Percentiles rank a stretch among this genome's conserved stretches.
Evolutionary conservation across 2,888 invertebrate genomes (phyloP).

Genomic region (Parascotia fuliginaria): DNA sequence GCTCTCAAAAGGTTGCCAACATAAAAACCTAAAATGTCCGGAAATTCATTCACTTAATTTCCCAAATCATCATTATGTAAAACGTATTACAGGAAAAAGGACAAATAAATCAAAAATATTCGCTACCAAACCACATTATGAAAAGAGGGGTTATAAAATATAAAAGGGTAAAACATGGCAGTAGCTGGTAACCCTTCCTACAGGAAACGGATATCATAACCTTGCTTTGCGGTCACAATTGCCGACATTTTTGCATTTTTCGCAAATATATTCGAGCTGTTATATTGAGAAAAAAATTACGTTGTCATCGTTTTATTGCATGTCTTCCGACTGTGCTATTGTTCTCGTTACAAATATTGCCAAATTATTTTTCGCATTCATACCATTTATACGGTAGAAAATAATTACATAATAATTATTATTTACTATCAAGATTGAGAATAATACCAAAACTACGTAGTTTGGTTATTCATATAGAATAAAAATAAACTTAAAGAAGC

Average conservation of each 20-base stretch:
- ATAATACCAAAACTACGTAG: too few species aligned
- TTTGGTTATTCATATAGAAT: too few species aligned
- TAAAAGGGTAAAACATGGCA: constrained; percentile 58
- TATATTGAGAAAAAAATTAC: constrained; percentile 19
- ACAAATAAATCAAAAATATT: constrained; percentile 46
- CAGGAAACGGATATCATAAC: constrained; percentile 64
- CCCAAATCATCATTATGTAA: constrained; percentile 44
- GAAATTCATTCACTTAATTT: constrained; percentile 37
- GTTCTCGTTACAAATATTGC: neutral
- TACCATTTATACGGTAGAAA: too few species aligned
- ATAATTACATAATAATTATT: too few species aligned
- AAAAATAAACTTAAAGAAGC: too few species aligned
- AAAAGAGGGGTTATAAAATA: constrained; percentile 51
- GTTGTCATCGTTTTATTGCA: constrained; percentile 9
- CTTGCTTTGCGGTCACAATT: constrained; percentile 54
- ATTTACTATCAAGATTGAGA: too few species aligned
- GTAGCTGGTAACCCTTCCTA: constrained; percentile 51
- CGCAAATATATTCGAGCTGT: constrained; percentile 24
- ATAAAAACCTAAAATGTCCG: constrained; percentile 26
- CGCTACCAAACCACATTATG: constrained; percentile 38
- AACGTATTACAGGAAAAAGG: constrained; percentile 39
- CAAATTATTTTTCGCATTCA: neutral
- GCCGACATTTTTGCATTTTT: constrained; percentile 51
- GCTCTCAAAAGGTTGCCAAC: constrained; percentile 6
- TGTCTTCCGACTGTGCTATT: constrained; percentile 11